phyloP scores from a whole-genome alignment of 2,888 invertebrate species.

The Aplocera efformata region DNA sequence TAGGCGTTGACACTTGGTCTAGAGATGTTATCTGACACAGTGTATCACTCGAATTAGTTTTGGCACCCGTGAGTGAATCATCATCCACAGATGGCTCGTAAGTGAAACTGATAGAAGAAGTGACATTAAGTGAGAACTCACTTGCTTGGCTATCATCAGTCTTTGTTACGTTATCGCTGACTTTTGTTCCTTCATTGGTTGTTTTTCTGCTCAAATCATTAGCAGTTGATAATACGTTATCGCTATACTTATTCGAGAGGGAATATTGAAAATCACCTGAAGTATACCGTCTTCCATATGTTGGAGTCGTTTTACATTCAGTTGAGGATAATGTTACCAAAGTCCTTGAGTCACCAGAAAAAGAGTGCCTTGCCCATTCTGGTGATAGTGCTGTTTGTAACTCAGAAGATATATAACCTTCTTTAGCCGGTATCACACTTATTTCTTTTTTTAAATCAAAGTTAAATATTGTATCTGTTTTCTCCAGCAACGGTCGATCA shows the following conservation, averaged over 20 bases:
- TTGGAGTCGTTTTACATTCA: conserved; percentile 55
- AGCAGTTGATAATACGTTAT: conserved; percentile 62
- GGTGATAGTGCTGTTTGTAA: conserved; percentile 39
- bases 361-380: conserved; percentile 60
- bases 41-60: conserved; percentile 77
- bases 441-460: conserved; percentile 45
- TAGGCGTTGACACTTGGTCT: conserved; percentile 76
- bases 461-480: conserved; percentile 40
- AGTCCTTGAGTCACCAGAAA: conserved; percentile 62
- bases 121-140: conserved; percentile 73
- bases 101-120: conserved; percentile 77
- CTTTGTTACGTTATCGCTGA: conserved; percentile 63
- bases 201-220: conserved; percentile 68
- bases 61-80: conserved; percentile 68
- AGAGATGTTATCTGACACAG: conserved; percentile 76
- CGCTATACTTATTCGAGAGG: conserved; percentile 66
- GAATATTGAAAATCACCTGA: conserved; percentile 63
- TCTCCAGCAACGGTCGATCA: conserved; percentile 47
- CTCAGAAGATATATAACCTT: conserved; percentile 38
- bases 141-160: conserved; percentile 76
- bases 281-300: conserved; percentile 52
- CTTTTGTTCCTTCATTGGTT: conserved; percentile 60
- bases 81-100: conserved; percentile 73
- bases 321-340: conserved; percentile 58
- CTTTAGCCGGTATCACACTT: conserved; percentile 38